Conservation (phyloP, 2,797 vertebrate genomes). For the Rhinogobio ventralis region DNA sequence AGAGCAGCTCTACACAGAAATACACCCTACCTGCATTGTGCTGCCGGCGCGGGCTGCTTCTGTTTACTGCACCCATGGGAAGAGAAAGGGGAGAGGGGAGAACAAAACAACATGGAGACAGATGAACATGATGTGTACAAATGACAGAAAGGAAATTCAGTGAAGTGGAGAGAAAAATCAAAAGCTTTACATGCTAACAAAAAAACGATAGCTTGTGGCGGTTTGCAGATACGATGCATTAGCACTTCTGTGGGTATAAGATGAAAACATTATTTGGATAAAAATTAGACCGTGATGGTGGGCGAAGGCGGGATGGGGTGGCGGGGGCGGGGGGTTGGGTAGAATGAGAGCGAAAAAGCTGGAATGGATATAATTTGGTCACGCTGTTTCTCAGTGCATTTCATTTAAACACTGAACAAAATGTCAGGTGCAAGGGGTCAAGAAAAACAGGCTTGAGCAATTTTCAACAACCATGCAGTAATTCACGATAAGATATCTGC, state of each 20-base stretch:
- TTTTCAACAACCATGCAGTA: slow-evolving; percentile 41
- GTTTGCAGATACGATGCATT: slow-evolving; percentile 46
- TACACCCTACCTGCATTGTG: slow-evolving; percentile 66
- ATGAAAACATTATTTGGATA: slow-evolving; percentile 31
- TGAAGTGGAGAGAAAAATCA: slow-evolving; percentile 43
- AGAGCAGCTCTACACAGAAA: slow-evolving; percentile 54
- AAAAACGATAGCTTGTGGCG: slow-evolving; percentile 33
- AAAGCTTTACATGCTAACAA: slow-evolving; percentile 45
- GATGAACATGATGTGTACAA: slow-evolving; percentile 63
- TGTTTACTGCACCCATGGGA: slow-evolving; percentile 63
- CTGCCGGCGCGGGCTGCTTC: slow-evolving; percentile 54
- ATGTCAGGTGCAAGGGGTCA: slow-evolving; percentile 39
- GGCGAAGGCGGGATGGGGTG: not conserved
- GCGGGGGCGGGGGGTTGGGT: not conserved
- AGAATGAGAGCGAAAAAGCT: not conserved
- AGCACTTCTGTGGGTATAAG: slow-evolving; percentile 19
- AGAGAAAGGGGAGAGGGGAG: slow-evolving; percentile 51
- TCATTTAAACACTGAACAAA: slow-evolving; percentile 38
- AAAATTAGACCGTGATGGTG: slow-evolving; percentile 21
- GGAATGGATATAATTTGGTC: slow-evolving; percentile 19
- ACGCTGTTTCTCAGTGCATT: slow-evolving; percentile 13
- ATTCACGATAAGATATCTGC: slow-evolving; percentile 36
- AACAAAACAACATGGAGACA: slow-evolving; percentile 64
- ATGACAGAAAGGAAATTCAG: slow-evolving; percentile 52
- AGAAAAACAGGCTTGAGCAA: slow-evolving; percentile 36